Conservation (phyloP, 2,797 vertebrate genomes). For the Myripristis murdjan region DNA sequence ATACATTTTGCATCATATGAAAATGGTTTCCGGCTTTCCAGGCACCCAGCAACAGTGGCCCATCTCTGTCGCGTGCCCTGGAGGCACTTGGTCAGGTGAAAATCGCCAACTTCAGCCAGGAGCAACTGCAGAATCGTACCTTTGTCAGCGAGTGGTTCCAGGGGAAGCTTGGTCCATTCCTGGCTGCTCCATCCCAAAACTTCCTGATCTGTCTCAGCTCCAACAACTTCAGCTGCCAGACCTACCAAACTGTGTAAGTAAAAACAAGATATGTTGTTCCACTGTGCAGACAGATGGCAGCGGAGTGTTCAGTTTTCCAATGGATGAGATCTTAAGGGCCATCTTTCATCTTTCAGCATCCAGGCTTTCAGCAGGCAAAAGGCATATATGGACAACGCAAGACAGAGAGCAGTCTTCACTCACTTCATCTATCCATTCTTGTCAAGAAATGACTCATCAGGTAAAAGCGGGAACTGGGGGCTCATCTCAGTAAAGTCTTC, state of each 20-base stretch:
- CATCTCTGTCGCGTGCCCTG: conserved; percentile 42
- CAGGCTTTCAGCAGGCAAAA: conserved; percentile 26
- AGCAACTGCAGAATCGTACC: conserved; percentile 32
- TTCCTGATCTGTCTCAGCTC: conserved; percentile 64
- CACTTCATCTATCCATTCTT: conserved; percentile 63
- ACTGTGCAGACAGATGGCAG: neutral
- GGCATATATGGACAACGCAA: conserved; percentile 32
- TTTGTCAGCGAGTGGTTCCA: conserved; percentile 60
- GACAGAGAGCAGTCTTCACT: conserved; percentile 32
- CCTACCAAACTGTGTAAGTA: conserved; percentile 67
- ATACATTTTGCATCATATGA: neutral
- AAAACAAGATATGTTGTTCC: neutral
- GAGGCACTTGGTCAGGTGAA: conserved; percentile 63
- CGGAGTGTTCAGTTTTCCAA: neutral
- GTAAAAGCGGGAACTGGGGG: conserved; percentile 25
- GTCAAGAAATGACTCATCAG: conserved; percentile 58
- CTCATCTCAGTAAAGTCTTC: neutral
- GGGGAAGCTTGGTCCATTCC: conserved; percentile 48
- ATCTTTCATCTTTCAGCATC: conserved; percentile 36
- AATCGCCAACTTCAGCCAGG: conserved; percentile 45
- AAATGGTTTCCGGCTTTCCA: conserved; percentile 2
- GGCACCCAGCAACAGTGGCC: conserved; percentile 27
- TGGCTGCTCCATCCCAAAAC: conserved; percentile 52
- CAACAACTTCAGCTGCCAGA: conserved; percentile 66
- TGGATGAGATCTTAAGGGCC: conserved; percentile 7